Conservation (phyloP, 2,888 invertebrate genomes). For the Rhodophaea formosa region DNA sequence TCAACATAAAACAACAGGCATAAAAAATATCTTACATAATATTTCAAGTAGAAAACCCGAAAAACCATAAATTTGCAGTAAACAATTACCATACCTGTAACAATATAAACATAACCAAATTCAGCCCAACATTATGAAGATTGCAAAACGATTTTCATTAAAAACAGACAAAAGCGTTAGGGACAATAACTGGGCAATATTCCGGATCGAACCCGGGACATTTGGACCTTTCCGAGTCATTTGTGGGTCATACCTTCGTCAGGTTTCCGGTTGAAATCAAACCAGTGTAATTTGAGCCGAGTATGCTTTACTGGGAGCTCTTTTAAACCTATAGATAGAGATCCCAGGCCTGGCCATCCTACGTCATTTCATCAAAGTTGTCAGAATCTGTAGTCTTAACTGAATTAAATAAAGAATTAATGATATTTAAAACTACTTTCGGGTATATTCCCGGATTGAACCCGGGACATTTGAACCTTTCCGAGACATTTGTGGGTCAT, state of each 20-base stretch:
- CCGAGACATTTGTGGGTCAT: too few relatives aligned
- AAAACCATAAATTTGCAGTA: neutral
- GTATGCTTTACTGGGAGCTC: neutral
- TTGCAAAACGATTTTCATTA: neutral
- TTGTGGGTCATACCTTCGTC: constrained; percentile 12
- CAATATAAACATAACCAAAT: neutral
- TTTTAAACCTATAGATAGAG: neutral
- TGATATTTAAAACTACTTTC: too few relatives aligned
- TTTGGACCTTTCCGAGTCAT: constrained; percentile 9
- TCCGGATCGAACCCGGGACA: neutral
- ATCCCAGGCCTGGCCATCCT: neutral
- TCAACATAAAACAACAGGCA: too few relatives aligned
- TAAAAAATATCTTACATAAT: too few relatives aligned
- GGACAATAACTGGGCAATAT: neutral
- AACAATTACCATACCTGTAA: neutral
- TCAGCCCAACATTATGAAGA: neutral
- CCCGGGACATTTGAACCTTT: too few relatives aligned
- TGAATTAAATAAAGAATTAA: too few relatives aligned
- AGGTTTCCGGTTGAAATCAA: neutral
- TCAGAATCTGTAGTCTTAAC: too few relatives aligned
- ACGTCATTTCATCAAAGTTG: too few relatives aligned
- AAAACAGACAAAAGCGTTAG: constrained; percentile 5
- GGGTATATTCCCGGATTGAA: too few relatives aligned
- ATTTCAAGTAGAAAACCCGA: too few relatives aligned
- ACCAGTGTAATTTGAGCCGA: neutral